Evolutionary conservation across 2,113 vertebrate genomes (phyloP), one percentile per base, ranked within the genome.

Genomic region (Bufo gargarizans): DNA sequence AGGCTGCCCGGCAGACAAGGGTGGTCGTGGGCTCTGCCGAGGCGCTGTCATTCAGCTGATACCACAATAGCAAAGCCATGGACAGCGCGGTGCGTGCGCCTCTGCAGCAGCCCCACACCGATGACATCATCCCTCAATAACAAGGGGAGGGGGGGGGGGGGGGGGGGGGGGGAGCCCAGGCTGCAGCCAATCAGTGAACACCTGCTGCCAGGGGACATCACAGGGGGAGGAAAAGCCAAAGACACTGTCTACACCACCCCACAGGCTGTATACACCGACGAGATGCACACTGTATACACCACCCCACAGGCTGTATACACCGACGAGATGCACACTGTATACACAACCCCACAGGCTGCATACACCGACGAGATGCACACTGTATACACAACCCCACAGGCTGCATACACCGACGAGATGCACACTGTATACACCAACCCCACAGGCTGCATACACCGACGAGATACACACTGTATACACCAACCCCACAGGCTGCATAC

Each of bases 31-130:
- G 94, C 88, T 90, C 93, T 86, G 90, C 94, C 92, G 92, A 92
- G 90, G 91, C 91, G 91, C 92, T 94, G 94, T 95, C 94, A 95
- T 93, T 94, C 94, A 93, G 94, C 90, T 63, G 92, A 92, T 89
- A 91, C 95, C 94, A 95, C 94, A 94, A 93, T 94, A 95, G 96
- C 95, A 96, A 96, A 95, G 96, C 95, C 96, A 95, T 94, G 94
- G 82, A 94, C 94, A 93, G 93, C 93, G 56, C 33, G 93, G 17
- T 74, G 49, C 14, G 22, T 22, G 16, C 7, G 53, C 53, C 22
- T 16, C 78, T 88, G 86, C 89, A 72, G 72, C 43, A 83, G 87
- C 43, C 45, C 91, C 91, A 22, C 61, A 91, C 91, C 90, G 89
- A 93, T 96, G 95, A 96, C 96, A 95, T 97, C 96, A 96, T 90